Evolutionary conservation across 2,888 invertebrate genomes (phyloP).

Genomic region (Galeopsomyia nigrocyanea): DNA sequence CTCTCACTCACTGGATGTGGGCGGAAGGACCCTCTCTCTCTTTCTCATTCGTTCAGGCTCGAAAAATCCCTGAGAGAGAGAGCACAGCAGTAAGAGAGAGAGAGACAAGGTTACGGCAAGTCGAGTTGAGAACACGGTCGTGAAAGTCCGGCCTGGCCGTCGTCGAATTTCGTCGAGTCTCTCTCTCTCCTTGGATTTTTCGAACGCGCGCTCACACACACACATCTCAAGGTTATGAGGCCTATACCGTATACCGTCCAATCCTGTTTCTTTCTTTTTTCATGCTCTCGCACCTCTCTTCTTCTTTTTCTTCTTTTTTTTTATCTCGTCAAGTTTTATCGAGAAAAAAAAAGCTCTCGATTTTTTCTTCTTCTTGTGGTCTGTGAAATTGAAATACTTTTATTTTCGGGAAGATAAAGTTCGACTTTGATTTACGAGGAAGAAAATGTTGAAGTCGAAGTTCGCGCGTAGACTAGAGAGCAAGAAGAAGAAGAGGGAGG

Average conservation of each 20-base stretch:
- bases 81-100: constrained; percentile 26
- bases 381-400: no score
- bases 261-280: no score
- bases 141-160: constrained; percentile 55
- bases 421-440: no score
- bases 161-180: constrained; percentile 54
- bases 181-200: constrained; percentile 53
- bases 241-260: background rate
- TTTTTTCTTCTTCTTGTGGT: no score
- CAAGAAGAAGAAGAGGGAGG: background rate
- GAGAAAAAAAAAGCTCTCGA: no score
- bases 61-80: constrained; percentile 32
- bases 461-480: background rate
- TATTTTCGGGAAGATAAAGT: no score
- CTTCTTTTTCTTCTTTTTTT: no score
- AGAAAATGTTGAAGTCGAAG: background rate
- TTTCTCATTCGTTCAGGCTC: background rate
- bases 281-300: no score
- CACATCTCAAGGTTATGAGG: constrained; percentile 50
- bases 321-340: no score
- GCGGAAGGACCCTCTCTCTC: constrained; percentile 7
- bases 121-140: constrained; percentile 44
- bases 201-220: constrained; percentile 46
- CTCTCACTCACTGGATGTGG: constrained; percentile 3
- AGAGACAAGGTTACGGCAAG: constrained; percentile 54